phyloP scores from a whole-genome alignment of 1,140 invertebrate species.

The Megalopta genalis region DNA sequence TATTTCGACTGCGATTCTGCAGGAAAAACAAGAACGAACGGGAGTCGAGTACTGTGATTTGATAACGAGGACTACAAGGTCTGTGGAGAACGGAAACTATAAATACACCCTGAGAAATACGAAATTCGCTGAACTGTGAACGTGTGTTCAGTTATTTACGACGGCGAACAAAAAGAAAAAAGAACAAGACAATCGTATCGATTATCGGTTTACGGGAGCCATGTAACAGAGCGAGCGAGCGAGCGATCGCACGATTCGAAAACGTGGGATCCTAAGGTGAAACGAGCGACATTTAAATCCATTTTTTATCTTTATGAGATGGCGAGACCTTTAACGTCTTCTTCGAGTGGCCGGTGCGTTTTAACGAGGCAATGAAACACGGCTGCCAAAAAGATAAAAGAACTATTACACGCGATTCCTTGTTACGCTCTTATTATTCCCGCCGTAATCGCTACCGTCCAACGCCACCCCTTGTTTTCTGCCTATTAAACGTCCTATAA shows the following conservation, averaged over 20 bases:
- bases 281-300: constrained; percentile 17
- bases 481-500: constrained; percentile 10
- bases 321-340: constrained; percentile 27
- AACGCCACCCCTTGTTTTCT: neutral
- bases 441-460: constrained; percentile 6
- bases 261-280: neutral
- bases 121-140: too few relatives aligned
- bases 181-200: too few relatives aligned
- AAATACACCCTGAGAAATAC: too few relatives aligned
- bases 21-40: too few relatives aligned
- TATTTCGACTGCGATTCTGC: too few relatives aligned
- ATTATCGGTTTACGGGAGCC: neutral
- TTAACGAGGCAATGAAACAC: constrained; percentile 54
- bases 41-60: too few relatives aligned
- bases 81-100: too few relatives aligned
- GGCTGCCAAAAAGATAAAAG: constrained; percentile 60
- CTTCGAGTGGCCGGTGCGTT: constrained; percentile 38
- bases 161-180: too few relatives aligned
- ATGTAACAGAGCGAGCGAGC: neutral
- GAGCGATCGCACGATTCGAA: neutral
- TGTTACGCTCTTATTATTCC: constrained; percentile 30
- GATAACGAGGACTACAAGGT: too few relatives aligned
- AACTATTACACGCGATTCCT: constrained; percentile 25
- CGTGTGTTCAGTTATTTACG: too few relatives aligned
- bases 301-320: constrained; percentile 57